phyloP scores from a whole-genome alignment of 2,888 invertebrate genomes.

The Cheilosia soror region DNA sequence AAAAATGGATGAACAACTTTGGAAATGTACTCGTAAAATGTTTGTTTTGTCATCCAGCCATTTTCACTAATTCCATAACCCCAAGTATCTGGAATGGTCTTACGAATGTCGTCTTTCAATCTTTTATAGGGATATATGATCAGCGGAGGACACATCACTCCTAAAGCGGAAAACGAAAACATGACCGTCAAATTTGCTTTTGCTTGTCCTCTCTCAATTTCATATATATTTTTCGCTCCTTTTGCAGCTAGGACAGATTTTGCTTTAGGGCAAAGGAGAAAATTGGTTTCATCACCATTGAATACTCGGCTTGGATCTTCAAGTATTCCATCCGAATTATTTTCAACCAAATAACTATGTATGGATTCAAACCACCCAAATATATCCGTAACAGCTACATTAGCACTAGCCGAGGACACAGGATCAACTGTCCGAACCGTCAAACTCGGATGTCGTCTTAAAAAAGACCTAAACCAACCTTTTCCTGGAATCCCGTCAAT shows the following conservation, averaged over 20 bases:
- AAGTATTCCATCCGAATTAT: constrained; percentile 7
- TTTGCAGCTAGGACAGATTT: constrained; percentile 32
- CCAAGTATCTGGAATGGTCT: constrained; percentile 24
- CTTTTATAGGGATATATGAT: constrained; percentile 23
- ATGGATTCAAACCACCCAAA: too few relatives aligned
- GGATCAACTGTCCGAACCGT: too few relatives aligned
- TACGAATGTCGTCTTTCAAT: constrained; percentile 27
- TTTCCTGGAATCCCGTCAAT: too few relatives aligned
- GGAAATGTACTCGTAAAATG: constrained; percentile 32
- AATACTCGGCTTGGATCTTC: constrained; percentile 11
- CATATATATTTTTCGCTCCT: constrained; percentile 33
- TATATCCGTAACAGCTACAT: too few relatives aligned
- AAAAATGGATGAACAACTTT: constrained; percentile 30
- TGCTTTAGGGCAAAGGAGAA: constrained; percentile 22
- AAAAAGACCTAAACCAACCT: too few relatives aligned
- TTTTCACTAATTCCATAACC: constrained; percentile 27
- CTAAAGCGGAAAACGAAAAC: constrained; percentile 7
- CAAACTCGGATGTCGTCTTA: too few relatives aligned
- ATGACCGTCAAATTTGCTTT: constrained; percentile 30
- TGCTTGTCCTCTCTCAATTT: constrained; percentile 14
- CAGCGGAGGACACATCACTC: constrained; percentile 10
- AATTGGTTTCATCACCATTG: constrained; percentile 34
- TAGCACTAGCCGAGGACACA: too few relatives aligned
- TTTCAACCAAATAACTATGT: too few relatives aligned
- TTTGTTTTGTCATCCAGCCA: constrained; percentile 38